Evolutionary conservation across 1,140 invertebrate genomes (phyloP), one percentile per base, ranked within the genome.

Genomic region (Drosophila yakuba): DNA sequence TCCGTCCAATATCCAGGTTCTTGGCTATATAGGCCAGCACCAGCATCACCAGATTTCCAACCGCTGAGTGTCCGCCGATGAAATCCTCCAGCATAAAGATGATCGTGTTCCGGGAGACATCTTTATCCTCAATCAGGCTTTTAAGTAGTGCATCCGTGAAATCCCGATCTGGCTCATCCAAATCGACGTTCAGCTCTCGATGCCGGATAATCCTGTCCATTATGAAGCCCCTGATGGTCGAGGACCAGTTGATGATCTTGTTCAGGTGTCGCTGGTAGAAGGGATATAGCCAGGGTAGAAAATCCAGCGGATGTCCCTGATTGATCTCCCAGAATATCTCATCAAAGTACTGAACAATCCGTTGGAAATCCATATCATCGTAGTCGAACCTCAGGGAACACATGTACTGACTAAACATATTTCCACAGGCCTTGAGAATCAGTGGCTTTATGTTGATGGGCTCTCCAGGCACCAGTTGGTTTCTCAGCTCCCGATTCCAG

Each of bases 321-420:
- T 98, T 98, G 39, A 98, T 96, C 84, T 98, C 97, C 94, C 95
- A 97, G 92, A 98, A 98, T 3, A 98, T 96, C 58, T 95, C 94
- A 80, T 98, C 97, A 76, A 97, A 98, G 74, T 95, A 95, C 17
- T 93, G 80, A 0, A 97, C 94, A 57, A 97, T 94, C 41, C 94
- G 93, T 8, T 92, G 85, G 91, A 97, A 98, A 1, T 94, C 94
- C 0, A 64, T 1, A 74, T 98, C 95, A 5, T 95, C 93, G 39
- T 94, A 93, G 2, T 95, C 94, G 75, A 97, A 97, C 3, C 95
- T 93, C 2, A 94, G 94, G 35, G 95, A 96, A 93, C 97, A 97
- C 94, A 98, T 97, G 91, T 97, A 98, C 51, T 95, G 94, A 3
- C 94, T 94, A 92, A 98, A 98, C 91, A 98, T 95, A 91, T 98